Percentiles rank a stretch among this genome's conserved stretches.
These are phyloP conservation scores for Cyphomyrmex costatus DNA, from an alignment of 1,140 invertebrate species.

Conservation along the genomic window DNA sequence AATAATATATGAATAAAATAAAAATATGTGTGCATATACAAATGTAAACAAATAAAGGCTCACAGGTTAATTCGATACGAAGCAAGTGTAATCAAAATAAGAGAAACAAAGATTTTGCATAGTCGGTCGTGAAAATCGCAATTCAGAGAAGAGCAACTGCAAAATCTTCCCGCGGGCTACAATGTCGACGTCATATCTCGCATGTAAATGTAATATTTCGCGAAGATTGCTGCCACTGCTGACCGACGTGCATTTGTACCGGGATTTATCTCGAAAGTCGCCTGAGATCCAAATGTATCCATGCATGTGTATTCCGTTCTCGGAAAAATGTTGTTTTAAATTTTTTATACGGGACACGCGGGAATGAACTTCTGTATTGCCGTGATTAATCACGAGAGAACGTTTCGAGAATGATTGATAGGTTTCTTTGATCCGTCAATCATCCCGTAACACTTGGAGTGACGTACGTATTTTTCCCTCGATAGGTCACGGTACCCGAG, in stretches of 20 bases:
- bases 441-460: slow-evolving; percentile 7
- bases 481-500: not conserved
- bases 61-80: not conserved
- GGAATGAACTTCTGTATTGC: not conserved
- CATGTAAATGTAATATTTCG: slow-evolving; percentile 24
- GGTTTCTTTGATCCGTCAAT: not conserved
- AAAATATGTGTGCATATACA: no score
- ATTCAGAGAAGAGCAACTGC: slow-evolving; percentile 36
- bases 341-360: not conserved
- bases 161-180: slow-evolving; percentile 23
- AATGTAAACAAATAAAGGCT: not conserved
- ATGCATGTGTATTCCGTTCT: not conserved
- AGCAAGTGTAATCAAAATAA: not conserved
- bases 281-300: not conserved
- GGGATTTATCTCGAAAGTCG: slow-evolving; percentile 22
- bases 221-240: slow-evolving; percentile 12
- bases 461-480: not conserved
- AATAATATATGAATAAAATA: not conserved
- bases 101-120: not conserved
- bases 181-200: slow-evolving; percentile 38
- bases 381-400: not conserved
- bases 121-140: not conserved
- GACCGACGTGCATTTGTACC: not conserved
- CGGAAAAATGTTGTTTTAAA: slow-evolving; percentile 17
- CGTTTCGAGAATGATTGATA: slow-evolving; percentile 16